Conservation (phyloP, 2,113 vertebrate species). For the Pseudopipra pipra region DNA sequence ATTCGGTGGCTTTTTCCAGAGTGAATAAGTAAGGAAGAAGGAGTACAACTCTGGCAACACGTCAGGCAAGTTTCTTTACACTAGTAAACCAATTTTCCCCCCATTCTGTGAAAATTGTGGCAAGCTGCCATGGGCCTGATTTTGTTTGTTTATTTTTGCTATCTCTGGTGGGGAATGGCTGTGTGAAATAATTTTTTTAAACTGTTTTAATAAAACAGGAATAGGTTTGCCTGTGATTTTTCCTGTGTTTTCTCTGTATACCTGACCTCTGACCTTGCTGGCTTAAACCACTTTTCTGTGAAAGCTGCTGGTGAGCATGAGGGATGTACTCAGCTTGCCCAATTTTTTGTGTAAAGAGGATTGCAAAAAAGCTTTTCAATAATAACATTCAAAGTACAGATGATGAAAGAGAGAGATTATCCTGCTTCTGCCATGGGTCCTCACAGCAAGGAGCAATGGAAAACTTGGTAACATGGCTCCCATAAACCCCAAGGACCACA, state of each 20-base stretch:
- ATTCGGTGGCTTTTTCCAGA: background rate
- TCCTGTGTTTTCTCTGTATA: background rate
- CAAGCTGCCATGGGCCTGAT: background rate
- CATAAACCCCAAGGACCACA: background rate
- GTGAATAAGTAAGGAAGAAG: background rate
- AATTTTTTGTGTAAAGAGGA: conserved; percentile 62
- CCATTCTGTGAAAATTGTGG: background rate
- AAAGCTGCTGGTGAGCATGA: background rate
- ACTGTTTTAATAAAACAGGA: background rate
- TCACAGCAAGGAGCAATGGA: background rate
- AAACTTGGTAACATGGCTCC: background rate
- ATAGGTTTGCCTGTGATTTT: background rate
- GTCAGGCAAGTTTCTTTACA: background rate
- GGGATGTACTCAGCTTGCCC: conserved; percentile 33
- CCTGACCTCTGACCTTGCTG: conserved; percentile 1
- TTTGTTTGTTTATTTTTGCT: conserved; percentile 5
- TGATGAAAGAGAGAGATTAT: conserved; percentile 45
- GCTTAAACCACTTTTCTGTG: background rate
- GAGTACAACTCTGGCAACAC: background rate
- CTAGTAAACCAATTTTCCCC: background rate
- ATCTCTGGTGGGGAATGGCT: background rate
- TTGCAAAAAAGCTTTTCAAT: conserved; percentile 52
- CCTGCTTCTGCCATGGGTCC: background rate
- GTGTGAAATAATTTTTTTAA: background rate
- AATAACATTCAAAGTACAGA: conserved; percentile 58